Evolutionary conservation across 2,797 vertebrate genomes (phyloP).

Genomic region (Macrochelys suwanniensis): DNA sequence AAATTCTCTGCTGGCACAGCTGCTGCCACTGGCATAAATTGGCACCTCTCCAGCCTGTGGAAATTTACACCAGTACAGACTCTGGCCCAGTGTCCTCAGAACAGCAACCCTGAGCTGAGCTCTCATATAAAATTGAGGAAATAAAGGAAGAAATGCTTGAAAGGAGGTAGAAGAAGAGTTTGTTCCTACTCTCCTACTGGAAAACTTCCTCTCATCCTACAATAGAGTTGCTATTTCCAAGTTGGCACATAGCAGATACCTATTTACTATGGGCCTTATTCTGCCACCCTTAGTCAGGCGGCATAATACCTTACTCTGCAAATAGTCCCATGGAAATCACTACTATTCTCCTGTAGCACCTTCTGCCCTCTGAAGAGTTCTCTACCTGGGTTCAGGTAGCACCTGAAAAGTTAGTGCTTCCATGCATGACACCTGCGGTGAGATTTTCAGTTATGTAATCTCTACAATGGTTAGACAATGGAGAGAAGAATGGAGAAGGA

Average conservation of each 20-base stretch:
- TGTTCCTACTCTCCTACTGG: not conserved
- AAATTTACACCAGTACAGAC: not conserved
- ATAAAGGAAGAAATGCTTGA: not conserved
- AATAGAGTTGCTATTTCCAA: not conserved
- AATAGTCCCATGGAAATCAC: not conserved
- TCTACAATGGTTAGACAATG: not conserved
- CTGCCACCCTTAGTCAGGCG: not conserved
- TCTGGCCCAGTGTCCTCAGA: not conserved
- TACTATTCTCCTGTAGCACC: not conserved
- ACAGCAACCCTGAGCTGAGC: not conserved
- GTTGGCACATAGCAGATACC: not conserved
- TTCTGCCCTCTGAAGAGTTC: slow-evolving; percentile 30
- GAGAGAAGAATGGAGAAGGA: not conserved
- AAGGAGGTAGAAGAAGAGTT: rapidly evolving
- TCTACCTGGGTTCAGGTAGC: slow-evolving; percentile 38
- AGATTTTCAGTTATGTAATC: slow-evolving; percentile 43
- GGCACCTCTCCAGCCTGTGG: not conserved
- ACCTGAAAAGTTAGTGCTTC: slow-evolving; percentile 24
- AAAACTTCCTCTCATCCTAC: not conserved
- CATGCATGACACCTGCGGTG: slow-evolving; percentile 26
- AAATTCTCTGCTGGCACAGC: not conserved
- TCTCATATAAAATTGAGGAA: not conserved
- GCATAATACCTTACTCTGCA: not conserved
- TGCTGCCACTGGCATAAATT: not conserved
- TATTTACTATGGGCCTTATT: rapidly evolving